Evolutionary conservation across 2,113 vertebrate genomes (phyloP).

Genomic region (Sylvilagus bachmani): DNA sequence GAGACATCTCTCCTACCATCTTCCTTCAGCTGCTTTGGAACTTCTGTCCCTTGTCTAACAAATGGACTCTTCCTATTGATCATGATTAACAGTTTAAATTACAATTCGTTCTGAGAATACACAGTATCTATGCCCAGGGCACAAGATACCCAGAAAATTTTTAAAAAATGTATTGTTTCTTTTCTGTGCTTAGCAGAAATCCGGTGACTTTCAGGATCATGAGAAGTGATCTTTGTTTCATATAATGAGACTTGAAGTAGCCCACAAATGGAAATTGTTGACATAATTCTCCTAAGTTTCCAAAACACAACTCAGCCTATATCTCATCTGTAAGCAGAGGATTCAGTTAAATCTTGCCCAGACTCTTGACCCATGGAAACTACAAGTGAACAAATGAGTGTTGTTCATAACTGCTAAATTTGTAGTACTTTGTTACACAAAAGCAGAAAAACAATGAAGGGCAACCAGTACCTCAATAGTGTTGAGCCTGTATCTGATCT

Average conservation of each 20-base stretch:
- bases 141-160: not conserved
- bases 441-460: not conserved
- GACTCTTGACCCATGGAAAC: not conserved
- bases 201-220: not conserved
- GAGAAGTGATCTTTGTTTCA: conserved; percentile 20
- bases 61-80: not conserved
- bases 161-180: not conserved
- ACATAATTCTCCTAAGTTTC: conserved; percentile 27
- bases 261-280: conserved; percentile 13
- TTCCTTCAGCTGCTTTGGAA: not conserved
- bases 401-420: not conserved
- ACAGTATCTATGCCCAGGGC: not conserved
- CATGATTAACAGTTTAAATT: not conserved
- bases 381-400: not conserved
- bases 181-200: not conserved
- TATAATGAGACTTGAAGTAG: not conserved
- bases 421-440: not conserved
- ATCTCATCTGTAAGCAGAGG: not conserved
- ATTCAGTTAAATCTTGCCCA: not conserved
- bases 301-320: not conserved
- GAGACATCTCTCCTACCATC: not conserved
- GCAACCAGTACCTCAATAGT: not conserved
- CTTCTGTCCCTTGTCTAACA: conserved; percentile 18
- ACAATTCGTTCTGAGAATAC: not conserved
- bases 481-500: not conserved